These are phyloP conservation scores for Poecilia wingei DNA, from an alignment of 2,797 vertebrate genomes.

Conservation along the genomic window DNA sequence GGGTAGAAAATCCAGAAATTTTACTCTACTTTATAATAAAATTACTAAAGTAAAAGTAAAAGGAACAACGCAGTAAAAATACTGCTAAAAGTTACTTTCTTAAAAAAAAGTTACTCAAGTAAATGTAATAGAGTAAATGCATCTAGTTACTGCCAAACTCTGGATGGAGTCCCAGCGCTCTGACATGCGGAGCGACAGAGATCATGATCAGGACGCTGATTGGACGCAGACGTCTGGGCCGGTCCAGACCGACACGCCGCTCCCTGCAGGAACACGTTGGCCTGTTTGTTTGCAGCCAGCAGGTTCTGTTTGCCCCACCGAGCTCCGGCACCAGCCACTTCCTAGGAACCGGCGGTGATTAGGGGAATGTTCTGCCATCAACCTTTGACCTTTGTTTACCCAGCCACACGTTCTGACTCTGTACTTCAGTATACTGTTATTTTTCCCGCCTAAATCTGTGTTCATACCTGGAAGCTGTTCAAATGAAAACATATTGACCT, in stretches of 20 bases:
- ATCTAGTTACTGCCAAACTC: neutral
- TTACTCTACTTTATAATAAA: no score
- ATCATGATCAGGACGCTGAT: neutral
- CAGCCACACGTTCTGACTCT: neutral
- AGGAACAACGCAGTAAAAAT: no score
- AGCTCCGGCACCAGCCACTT: constrained; percentile 57
- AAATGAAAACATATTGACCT: neutral
- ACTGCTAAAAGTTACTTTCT: no score
- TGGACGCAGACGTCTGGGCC: constrained; percentile 1
- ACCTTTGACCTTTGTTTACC: neutral
- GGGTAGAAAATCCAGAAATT: no score
- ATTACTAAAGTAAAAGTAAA: no score
- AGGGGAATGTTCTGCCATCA: constrained; percentile 24
- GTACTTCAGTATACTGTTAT: neutral
- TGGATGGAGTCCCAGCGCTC: neutral
- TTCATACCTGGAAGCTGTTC: constrained; percentile 10
- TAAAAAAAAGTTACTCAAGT: no score
- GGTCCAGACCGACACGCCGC: constrained; percentile 13
- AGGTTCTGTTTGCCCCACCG: constrained; percentile 40
- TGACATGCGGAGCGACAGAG: neutral
- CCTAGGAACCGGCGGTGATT: constrained; percentile 15
- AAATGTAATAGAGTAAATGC: no score
- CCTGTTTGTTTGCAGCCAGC: constrained; percentile 59
- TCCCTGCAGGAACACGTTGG: constrained; percentile 36
- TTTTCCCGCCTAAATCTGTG: neutral